phyloP scores from a whole-genome alignment of 2,113 vertebrate genomes.

The Papio anubis region DNA sequence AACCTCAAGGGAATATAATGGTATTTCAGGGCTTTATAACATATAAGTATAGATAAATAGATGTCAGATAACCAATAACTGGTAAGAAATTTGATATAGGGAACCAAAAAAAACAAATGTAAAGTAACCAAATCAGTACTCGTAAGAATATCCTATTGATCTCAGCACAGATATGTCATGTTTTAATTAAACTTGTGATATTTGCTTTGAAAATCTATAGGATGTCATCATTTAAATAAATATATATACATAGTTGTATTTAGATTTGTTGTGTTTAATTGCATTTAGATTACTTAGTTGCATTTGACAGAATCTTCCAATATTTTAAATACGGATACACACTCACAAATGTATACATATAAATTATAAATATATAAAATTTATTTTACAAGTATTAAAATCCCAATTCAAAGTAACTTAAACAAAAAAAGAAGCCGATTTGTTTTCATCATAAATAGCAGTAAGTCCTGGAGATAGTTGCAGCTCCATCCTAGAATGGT shows the following conservation, averaged over 20 bases:
- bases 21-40: background rate
- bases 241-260: background rate
- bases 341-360: background rate
- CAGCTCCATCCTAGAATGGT: background rate
- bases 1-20: background rate
- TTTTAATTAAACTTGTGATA: slow-evolving; percentile 16
- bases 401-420: background rate
- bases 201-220: background rate
- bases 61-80: background rate
- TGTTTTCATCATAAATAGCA: background rate
- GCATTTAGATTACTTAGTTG: background rate
- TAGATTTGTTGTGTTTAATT: background rate
- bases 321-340: background rate
- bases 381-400: background rate
- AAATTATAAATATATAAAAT: background rate
- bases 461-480: background rate
- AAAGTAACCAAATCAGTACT: slow-evolving; percentile 31
- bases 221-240: background rate
- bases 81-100: background rate
- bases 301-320: background rate
- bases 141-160: background rate
- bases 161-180: background rate
- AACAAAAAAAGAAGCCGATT: background rate
- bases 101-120: background rate
- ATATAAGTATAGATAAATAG: background rate